phyloP scores from a whole-genome alignment of 1,140 invertebrate genomes.

The Drosophila auraria region DNA sequence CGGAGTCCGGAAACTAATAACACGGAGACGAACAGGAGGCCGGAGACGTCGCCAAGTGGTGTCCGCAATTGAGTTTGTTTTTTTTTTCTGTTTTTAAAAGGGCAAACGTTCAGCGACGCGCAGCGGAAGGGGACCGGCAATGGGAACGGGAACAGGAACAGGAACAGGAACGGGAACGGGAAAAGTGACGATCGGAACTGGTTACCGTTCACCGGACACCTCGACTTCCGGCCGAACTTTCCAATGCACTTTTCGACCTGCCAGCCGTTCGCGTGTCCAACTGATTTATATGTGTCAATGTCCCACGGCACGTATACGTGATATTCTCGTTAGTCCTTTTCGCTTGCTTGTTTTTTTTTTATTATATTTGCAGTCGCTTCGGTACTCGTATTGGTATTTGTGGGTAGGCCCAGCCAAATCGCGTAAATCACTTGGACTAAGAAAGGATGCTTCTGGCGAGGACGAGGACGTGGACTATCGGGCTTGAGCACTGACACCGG shows the following conservation, averaged over 20 bases:
- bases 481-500: conserved; percentile 74
- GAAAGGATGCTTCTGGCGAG: conserved; percentile 50
- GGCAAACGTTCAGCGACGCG: conserved; percentile 41
- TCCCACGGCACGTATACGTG: conserved; percentile 54
- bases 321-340: conserved; percentile 21
- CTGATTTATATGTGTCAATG: conserved; percentile 76
- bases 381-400: conserved; percentile 11
- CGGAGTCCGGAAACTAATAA: conserved; percentile 78
- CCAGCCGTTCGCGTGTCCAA: conserved; percentile 65
- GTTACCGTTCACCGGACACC: conserved; percentile 86
- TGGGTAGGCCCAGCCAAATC: conserved; percentile 47
- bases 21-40: conserved; percentile 43
- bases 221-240: conserved; percentile 84
- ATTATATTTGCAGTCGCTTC: too few relatives aligned
- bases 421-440: conserved; percentile 57
- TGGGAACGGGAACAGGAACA: conserved; percentile 78
- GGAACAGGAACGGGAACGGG: conserved; percentile 85
- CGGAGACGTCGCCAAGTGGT: conserved; percentile 44
- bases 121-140: conserved; percentile 70
- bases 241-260: conserved; percentile 73
- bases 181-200: conserved; percentile 85
- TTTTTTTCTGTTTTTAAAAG: conserved; percentile 27
- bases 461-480: conserved; percentile 29
- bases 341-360: conserved; percentile 3
- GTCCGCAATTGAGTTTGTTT: conserved; percentile 74